Base-by-base conservation (phyloP, 2,113 vertebrate genomes). In the Salminus brasiliensis region DNA sequence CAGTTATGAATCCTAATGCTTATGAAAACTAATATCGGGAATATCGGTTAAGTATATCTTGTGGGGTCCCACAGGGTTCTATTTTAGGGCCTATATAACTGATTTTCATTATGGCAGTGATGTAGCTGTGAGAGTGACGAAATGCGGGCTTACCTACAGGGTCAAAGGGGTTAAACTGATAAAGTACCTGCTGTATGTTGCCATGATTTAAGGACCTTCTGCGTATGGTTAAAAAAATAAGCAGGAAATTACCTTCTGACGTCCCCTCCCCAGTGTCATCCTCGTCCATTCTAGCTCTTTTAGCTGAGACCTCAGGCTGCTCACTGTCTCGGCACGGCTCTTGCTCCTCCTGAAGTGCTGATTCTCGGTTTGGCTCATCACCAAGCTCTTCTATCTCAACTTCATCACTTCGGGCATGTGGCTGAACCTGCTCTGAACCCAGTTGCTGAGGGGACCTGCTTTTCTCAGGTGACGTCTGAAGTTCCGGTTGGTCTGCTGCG, bases 241-340 rank as follows among this genome's bases (percentile, higher is more conserved):
- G n/a, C n/a, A n/a, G n/a, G 36, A 59, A 60, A 39, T 62, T 67
- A 73, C 79, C 68, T 1, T 49, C 25, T 25, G 83, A 55, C 29
- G 57, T 53, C 0, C 49, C 62, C 55, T 57, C 67, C 16, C 65
- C 82, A 30, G 41, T 15, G 62, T 39, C 15, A 1, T 0, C 36
- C 10, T 2, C 68, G 15, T 72, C 68, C 63, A 60, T 75, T 83
- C 29, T 85, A 68, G 81, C 78, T 86, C 59, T 91, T 74, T 89
- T 92, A 0, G 79, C 4, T 4, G 47, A 75, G 21, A 27, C 67
- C 30, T 55, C 41, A 15, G 23, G 30, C 47, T 62, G 25, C 47
- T 76, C 30, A 3, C 59, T 0, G 79, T 68, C 32, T 67, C 32
- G 76, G 13, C 16, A 3, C 80, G 21, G 3, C 21, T 39, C 23